Base-by-base conservation (phyloP, 2,113 vertebrate genomes). In the Tetrao urogallus region DNA sequence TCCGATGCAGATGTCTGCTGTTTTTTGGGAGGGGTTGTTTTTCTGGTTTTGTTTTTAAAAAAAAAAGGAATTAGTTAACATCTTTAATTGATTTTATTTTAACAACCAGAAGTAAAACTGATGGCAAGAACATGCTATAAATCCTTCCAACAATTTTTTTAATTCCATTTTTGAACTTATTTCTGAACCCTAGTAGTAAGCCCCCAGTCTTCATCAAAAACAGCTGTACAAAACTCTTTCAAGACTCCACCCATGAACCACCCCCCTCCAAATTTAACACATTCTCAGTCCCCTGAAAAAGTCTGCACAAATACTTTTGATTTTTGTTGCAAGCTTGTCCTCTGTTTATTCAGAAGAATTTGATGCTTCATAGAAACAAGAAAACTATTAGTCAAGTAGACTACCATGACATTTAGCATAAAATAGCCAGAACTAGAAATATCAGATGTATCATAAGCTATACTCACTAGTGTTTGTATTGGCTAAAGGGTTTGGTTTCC, bases 401-500 rank as follows among this genome's bases (percentile, higher is more conserved):
- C 5, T 69, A 38, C 12, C 45, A 43, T 13, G 60, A 22, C 79
- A 47, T 6, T 18, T 32, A 95, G 22, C 34, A 50, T 5, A 58
- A 76, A 25, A 22, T 8, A 67, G n/a, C 6, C 34, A 47, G 4
- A 79, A 40, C 27, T 48, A 64, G 11, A 71, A 16, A 66, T n/a
- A 34, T 11, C 20, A 57, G 25, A 7, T 48, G 32, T 17, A 40
- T 89, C 66, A 50, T 36, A 42, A 86, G 42, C 22, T 42, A 47
- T 93, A 98, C 98, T 98, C 98, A 99, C 99, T 99, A 97, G 99
- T 98, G 96, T 98, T 99, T 88, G 99, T 98, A 98, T 99, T 99
- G 97, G 99, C 99, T 96, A 99, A 98, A 94, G 99, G 99, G 97
- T 99, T 99, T 93, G 99, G 99, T 98, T 99, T 99, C 97, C 99